phyloP scores from a whole-genome alignment of 2,888 invertebrate genomes.

The Sialis lutaria region DNA sequence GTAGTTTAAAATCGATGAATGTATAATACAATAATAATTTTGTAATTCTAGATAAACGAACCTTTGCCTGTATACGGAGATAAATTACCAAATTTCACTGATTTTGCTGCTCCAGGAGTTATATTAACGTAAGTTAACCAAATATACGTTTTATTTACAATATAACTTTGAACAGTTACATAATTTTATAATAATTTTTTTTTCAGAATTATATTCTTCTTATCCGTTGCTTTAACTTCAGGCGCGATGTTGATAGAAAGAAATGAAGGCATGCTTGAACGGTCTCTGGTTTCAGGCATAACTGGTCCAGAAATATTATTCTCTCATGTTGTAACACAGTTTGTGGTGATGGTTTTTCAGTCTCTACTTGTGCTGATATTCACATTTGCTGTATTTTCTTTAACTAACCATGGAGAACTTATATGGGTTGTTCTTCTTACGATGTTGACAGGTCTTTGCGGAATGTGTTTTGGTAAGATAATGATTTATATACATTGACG shows the following conservation, averaged over 20 bases:
- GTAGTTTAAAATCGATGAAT: no score
- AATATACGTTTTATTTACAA: background rate
- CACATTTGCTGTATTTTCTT: conserved; percentile 57
- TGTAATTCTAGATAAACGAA: conserved; percentile 37
- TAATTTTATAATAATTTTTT: conserved; percentile 9
- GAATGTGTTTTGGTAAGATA: conserved; percentile 78
- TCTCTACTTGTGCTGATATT: conserved; percentile 60
- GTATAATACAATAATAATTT: conserved; percentile 1
- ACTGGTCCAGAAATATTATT: conserved; percentile 69
- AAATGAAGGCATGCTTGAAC: conserved; percentile 78
- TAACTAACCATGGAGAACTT: conserved; percentile 62
- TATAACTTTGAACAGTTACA: background rate
- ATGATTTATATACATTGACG: background rate
- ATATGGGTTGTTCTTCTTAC: conserved; percentile 57
- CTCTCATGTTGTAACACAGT: conserved; percentile 76
- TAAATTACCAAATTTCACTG: conserved; percentile 67
- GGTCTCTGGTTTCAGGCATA: conserved; percentile 62
- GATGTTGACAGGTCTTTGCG: conserved; percentile 71
- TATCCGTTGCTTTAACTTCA: conserved; percentile 83
- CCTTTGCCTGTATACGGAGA: conserved; percentile 69
- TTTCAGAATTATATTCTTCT: conserved; percentile 76
- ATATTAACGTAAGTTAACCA: conserved; percentile 55
- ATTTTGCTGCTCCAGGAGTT: conserved; percentile 88
- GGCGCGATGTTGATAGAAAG: conserved; percentile 77
- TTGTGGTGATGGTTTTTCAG: conserved; percentile 74